These are phyloP conservation scores for Drosophila prostipennis DNA, from an alignment of 2,888 invertebrate species.

Conservation along the genomic window DNA sequence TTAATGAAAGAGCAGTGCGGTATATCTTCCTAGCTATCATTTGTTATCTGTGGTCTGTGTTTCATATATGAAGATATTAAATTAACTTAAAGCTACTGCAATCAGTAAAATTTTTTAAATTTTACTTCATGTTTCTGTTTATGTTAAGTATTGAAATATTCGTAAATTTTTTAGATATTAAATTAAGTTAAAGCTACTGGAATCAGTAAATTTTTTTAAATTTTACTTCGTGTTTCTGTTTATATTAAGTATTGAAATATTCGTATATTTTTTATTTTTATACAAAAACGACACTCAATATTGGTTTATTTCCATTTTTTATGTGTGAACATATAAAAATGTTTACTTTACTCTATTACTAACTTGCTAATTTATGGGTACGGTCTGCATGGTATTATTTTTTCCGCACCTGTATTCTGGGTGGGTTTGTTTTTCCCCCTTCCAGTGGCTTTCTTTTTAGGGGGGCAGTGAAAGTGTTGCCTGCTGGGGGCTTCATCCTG, in stretches of 20 bases:
- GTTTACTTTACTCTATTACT: neutral
- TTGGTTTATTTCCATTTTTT: neutral
- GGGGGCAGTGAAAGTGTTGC: conserved; percentile 67
- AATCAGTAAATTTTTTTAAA: too few relatives aligned
- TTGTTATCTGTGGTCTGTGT: neutral
- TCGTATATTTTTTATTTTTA: neutral
- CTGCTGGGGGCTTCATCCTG: conserved; percentile 51
- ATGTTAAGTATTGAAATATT: too few relatives aligned
- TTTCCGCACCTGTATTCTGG: conserved; percentile 23
- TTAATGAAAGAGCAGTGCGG: conserved; percentile 40
- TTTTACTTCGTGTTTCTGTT: too few relatives aligned
- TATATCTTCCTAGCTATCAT: conserved; percentile 12
- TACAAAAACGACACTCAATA: neutral
- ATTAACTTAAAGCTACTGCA: neutral
- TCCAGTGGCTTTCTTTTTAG: conserved; percentile 1
- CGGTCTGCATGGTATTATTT: conserved; percentile 1
- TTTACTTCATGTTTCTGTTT: too few relatives aligned
- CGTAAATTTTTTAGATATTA: too few relatives aligned
- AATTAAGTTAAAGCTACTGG: neutral
- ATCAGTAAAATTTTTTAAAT: too few relatives aligned
- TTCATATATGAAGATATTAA: neutral
- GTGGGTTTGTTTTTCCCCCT: conserved; percentile 27
- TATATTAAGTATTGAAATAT: neutral
- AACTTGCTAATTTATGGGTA: neutral
- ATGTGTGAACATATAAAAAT: neutral